A percentile compares a stretch with the other conserved stretches of the same genome.
Evolutionary conservation across 1,140 invertebrate species (phyloP).

Genomic region (Caenorhabditis brenneri): DNA sequence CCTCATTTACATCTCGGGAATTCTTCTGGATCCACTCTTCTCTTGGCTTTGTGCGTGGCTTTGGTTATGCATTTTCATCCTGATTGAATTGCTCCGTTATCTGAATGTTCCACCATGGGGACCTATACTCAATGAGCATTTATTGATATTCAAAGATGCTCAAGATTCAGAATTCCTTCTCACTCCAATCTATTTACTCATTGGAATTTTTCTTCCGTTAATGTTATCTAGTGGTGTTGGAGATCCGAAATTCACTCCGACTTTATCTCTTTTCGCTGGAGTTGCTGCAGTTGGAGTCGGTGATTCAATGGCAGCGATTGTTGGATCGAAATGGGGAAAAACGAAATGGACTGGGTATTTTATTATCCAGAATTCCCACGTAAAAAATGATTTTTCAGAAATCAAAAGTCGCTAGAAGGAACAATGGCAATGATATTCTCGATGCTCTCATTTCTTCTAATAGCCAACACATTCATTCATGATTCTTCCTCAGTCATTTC

Average conservation of each 20-base stretch:
- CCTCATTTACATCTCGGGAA: constrained; percentile 46
- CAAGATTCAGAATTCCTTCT: constrained; percentile 46
- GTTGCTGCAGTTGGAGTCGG: constrained; percentile 50
- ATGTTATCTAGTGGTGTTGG: background rate
- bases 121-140: constrained; percentile 37
- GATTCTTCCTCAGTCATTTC: background rate
- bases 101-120: constrained; percentile 51
- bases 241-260: background rate
- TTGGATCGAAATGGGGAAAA: constrained; percentile 36
- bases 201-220: constrained; percentile 43
- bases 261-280: background rate
- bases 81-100: constrained; percentile 44
- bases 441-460: constrained; percentile 30
- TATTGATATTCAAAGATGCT: constrained; percentile 44
- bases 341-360: constrained; percentile 48
- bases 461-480: background rate
- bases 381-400: constrained; percentile 40
- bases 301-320: constrained; percentile 45
- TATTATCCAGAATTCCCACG: background rate
- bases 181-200: constrained; percentile 48
- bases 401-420: constrained; percentile 47
- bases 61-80: constrained; percentile 45
- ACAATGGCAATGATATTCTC: constrained; percentile 43
- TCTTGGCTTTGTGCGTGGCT: constrained; percentile 48
- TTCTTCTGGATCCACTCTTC: constrained; percentile 36